Percentiles rank a stretch among this genome's conserved stretches.
These are phyloP conservation scores for Mythimna ferrago DNA, from an alignment of 2,888 invertebrate genomes.

Conservation along the genomic window DNA sequence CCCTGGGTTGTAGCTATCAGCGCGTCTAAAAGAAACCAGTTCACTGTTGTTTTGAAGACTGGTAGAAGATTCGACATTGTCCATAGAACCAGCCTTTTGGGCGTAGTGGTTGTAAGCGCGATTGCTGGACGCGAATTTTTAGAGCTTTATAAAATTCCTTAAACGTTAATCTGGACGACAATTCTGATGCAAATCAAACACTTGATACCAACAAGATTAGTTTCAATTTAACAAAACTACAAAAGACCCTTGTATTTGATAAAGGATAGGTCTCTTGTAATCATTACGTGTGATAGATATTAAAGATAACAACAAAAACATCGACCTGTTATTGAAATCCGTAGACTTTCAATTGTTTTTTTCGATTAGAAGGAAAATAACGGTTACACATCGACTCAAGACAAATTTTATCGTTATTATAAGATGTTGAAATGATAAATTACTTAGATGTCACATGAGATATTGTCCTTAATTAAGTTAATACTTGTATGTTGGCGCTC, in stretches of 20 bases:
- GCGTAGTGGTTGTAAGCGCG: background rate
- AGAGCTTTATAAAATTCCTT: background rate
- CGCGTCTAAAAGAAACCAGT: background rate
- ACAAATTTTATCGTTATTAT: conserved; percentile 14
- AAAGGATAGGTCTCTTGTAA: conserved; percentile 34
- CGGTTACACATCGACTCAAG: background rate
- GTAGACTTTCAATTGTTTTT: conserved; percentile 1
- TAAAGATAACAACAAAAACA: conserved; percentile 39
- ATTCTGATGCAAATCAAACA: background rate
- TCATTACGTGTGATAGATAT: conserved; percentile 20
- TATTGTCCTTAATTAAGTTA: conserved; percentile 6
- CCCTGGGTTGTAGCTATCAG: background rate
- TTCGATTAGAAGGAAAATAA: background rate
- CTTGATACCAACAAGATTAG: background rate
- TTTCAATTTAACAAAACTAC: background rate
- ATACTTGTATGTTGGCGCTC: background rate
- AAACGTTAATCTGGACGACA: too few relatives aligned
- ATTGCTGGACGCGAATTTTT: background rate
- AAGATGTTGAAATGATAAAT: background rate
- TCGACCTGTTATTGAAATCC: conserved; percentile 17
- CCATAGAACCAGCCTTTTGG: background rate
- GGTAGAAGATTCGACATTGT: background rate
- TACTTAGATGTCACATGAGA: background rate
- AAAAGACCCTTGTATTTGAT: conserved; percentile 12
- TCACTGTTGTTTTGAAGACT: background rate